phyloP scores from a whole-genome alignment of 2,888 invertebrate species.

The Melieria omissa region DNA sequence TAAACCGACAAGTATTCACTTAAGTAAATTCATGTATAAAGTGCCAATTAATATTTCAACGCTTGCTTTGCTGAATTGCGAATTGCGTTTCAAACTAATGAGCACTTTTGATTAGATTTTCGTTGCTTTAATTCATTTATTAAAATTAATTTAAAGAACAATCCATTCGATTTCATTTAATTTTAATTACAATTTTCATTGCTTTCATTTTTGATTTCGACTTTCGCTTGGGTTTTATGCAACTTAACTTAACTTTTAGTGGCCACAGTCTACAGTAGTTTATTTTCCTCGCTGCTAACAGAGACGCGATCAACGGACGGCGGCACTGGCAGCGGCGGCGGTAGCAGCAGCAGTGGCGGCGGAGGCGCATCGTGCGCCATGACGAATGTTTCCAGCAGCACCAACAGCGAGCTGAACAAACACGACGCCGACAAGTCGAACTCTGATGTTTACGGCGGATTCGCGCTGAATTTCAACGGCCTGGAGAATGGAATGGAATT shows the following conservation, averaged over 20 bases:
- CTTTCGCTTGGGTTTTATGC: slow-evolving; percentile 33
- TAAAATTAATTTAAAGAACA: no score
- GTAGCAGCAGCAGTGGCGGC: no score
- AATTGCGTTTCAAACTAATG: neutral
- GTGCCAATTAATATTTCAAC: no score
- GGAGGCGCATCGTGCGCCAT: slow-evolving; percentile 38
- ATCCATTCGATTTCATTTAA: neutral
- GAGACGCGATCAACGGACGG: slow-evolving; percentile 54
- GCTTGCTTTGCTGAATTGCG: no score
- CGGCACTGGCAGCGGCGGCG: neutral
- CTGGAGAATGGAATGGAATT: slow-evolving; percentile 68
- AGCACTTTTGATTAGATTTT: neutral
- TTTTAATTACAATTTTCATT: slow-evolving; percentile 20
- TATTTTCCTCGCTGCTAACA: slow-evolving; percentile 56
- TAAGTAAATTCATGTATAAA: no score
- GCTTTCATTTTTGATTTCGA: slow-evolving; percentile 12
- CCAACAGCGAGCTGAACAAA: slow-evolving; percentile 49
- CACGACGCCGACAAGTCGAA: slow-evolving; percentile 50
- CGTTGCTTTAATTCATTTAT: no score
- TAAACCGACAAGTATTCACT: no score
- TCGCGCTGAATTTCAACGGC: slow-evolving; percentile 56
- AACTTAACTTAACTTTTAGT: no score
- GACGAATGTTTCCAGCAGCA: slow-evolving; percentile 48
- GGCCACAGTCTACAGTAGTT: slow-evolving; percentile 61
- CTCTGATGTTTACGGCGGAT: slow-evolving; percentile 49